Evolutionary conservation across 2,888 invertebrate species (phyloP), one percentile per base, ranked within the genome.

Genomic region (Drosophila infuscata): DNA sequence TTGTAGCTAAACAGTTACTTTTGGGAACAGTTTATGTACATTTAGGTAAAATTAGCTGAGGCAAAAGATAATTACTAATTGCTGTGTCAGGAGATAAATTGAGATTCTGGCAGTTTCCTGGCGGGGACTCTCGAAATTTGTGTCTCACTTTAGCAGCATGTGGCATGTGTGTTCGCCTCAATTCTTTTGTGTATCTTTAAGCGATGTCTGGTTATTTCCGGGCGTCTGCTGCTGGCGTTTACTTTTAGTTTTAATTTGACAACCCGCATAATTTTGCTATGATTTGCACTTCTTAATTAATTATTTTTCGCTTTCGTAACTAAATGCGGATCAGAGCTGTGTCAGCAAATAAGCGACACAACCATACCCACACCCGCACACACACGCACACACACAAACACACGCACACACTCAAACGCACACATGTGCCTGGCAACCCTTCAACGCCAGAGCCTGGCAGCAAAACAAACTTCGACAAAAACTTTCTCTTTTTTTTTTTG

Each of bases 201-300:
- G 61, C 67, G 51, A 38, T 76, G 62, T 70, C 62, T 76, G 61
- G 62, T 79, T 80, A 64, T 82, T 82, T 79, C 72, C 68, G 74
- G 64, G 60, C 59, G 69, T 79, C 83, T 82, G 83, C 58, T 77
- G 76, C 67, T 74, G 83, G 81, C 88, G 72, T 77, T 76, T 78
- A 76, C 76, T 85, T 78, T 81, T 69, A 77, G 77, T 76, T 76
- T 79, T 80, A 83, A 85, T 86, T 86, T 80, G 80, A 70, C 76
- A 78, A 71, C 87, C 87, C 83, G 88, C 88, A 88, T 87, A 86
- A 88, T 88, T 86, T 78, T 86, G 86, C 86, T 81, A 82, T 87
- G 86, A 87, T 83, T 87, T 87, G 88, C 87, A 87, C 86, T 87
- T 87, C 82, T 85, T 88, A 87, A 87, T 87, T 87, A 87, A 87